Conservation (phyloP, 2,113 vertebrate species). For the Dasyprocta punctata region DNA sequence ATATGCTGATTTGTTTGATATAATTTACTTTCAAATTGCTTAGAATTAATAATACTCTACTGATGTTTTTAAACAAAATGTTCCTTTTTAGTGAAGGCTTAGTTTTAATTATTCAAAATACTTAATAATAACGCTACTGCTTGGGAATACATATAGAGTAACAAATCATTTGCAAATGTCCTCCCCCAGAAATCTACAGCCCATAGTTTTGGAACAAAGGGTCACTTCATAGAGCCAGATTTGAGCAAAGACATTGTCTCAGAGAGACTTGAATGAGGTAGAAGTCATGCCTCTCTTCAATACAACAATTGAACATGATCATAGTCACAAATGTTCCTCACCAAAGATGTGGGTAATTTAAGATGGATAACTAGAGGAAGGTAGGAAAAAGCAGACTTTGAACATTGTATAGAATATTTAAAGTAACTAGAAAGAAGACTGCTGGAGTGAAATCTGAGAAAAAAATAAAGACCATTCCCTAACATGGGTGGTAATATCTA, state of each 20-base stretch:
- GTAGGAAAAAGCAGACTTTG: not conserved
- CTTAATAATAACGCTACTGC: not conserved
- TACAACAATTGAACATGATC: not conserved
- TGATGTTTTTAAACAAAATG: not conserved
- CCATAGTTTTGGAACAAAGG: not conserved
- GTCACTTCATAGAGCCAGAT: not conserved
- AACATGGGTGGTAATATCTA: not conserved
- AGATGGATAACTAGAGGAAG: not conserved
- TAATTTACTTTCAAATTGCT: not conserved
- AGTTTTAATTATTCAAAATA: slow-evolving; percentile 12
- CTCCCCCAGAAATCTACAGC: not conserved
- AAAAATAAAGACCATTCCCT: not conserved
- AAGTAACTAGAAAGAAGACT: not conserved
- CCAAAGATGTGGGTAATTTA: not conserved
- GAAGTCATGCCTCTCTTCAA: not conserved
- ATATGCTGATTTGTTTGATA: not conserved
- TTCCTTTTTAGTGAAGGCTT: not conserved
- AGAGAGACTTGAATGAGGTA: not conserved
- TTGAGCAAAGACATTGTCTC: not conserved
- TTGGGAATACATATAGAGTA: not conserved
- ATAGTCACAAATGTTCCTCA: not conserved
- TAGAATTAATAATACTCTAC: not conserved
- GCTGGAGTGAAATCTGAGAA: not conserved
- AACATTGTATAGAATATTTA: not conserved
- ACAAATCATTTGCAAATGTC: not conserved